Percentiles rank a stretch among this genome's conserved stretches.
Conservation (phyloP, 2,888 invertebrate species). For the Endomychus coccineus region DNA sequence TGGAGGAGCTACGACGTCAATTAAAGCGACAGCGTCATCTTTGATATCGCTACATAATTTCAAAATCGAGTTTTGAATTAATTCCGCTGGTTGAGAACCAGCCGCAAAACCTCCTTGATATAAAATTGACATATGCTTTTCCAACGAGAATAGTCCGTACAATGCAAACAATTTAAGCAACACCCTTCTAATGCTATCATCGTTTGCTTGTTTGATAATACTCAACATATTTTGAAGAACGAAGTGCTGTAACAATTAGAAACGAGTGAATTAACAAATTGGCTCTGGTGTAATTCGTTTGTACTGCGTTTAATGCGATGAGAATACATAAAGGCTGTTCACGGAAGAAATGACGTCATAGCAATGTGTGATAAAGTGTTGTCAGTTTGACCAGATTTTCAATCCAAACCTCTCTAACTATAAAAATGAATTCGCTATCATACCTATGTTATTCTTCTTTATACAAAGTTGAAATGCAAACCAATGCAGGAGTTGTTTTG, state of each 20-base stretch:
- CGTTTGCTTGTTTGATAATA: constrained; percentile 41
- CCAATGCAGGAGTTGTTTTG: no score
- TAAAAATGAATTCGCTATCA: no score
- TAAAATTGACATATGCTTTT: constrained; percentile 68
- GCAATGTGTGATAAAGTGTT: no score
- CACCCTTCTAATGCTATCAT: constrained; percentile 47
- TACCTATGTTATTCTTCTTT: no score
- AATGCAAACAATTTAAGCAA: constrained; percentile 55
- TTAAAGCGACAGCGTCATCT: constrained; percentile 65
- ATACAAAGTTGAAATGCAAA: no score
- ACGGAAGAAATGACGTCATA: no score
- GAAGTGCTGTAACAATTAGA: constrained; percentile 49
- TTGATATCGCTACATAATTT: constrained; percentile 54
- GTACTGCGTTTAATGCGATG: no score
- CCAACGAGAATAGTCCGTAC: constrained; percentile 62
- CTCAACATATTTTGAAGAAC: constrained; percentile 49
- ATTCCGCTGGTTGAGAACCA: constrained; percentile 48
- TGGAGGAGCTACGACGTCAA: constrained; percentile 78
- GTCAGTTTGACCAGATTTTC: no score
- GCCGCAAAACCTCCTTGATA: constrained; percentile 60
- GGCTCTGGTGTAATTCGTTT: no score
- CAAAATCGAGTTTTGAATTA: constrained; percentile 62
- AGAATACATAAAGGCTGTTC: no score
- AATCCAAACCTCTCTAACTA: no score
- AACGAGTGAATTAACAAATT: no score